Evolutionary conservation across 2,113 vertebrate genomes (phyloP), one percentile per base, ranked within the genome.

Genomic region (Miniopterus natalensis): DNA sequence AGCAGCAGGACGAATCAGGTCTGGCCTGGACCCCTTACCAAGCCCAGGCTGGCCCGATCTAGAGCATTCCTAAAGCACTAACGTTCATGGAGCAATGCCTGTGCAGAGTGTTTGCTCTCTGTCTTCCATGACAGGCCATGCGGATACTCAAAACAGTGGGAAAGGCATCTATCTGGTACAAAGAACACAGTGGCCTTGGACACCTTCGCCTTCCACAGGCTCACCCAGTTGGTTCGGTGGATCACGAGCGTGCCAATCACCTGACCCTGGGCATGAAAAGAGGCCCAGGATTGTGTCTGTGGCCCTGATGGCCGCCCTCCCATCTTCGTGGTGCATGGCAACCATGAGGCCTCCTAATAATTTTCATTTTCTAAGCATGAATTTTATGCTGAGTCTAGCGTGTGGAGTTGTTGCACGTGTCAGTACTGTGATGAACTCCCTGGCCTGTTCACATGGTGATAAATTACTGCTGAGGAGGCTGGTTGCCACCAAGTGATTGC

Each of bases 311-410:
- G 36, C 25, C 20, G 14, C 6, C 20, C 47, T 94, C 31, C 17
- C 36, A 51, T 75, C 79, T 73, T 20, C 84, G 59, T 12, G 14
- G 59, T 65, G 21, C 20, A 25, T 83, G 94, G 61, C 73, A 66
- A 75, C 77, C 49, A 17, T 59, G 40, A 55, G 49, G 68, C 47
- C 70, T 87, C 40, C 71, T 79, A 57, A 83, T 86, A 63, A 90
- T 70, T 90, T 85, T 94, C 61, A 66, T 94, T 94, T 96, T 95
- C 80, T 75, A 90, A 93, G 31, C 55, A 13, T 75, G 65, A 55
- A 31, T 59, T 92, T 59, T 75, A 31, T 84, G 73, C 40, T 85
- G 78, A 79, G 47, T 61, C 45, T 29, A 45, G 59, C 40, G 70
- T 20, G 20, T 75, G 40, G 45, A 95, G 59, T 27, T 65, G 59